A percentile compares a stretch with the other conserved stretches of the same genome.
These are phyloP conservation scores for Parazoanthus swiftii DNA, from an alignment of 92 coral and sea anemone genomes.

Conservation along the genomic window DNA sequence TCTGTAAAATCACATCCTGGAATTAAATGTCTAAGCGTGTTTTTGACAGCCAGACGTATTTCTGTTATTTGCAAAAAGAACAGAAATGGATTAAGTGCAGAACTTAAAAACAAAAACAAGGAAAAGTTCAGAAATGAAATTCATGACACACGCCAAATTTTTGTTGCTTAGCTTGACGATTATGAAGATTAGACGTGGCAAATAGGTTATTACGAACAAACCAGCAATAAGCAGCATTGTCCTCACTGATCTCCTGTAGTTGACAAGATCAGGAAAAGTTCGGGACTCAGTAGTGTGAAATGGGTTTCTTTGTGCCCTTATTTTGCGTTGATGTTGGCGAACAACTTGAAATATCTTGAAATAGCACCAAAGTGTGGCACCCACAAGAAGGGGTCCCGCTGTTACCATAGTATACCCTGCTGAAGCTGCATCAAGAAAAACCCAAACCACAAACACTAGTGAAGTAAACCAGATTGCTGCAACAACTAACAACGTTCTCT, in stretches of 20 bases:
- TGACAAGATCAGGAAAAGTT: neutral
- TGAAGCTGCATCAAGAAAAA: neutral
- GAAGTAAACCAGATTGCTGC: neutral
- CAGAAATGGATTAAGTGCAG: constrained; percentile 21
- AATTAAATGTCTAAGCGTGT: neutral
- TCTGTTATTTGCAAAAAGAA: constrained; percentile 15
- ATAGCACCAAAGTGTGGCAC: neutral
- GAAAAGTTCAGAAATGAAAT: neutral
- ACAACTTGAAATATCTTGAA: constrained; percentile 3
- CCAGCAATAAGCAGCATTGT: neutral
- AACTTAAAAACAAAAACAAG: neutral
- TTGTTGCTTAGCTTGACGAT: neutral
- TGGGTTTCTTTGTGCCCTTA: neutral
- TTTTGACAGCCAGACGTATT: constrained; percentile 23
- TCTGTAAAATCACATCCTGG: neutral
- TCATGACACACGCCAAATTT: neutral
- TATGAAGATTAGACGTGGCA: neutral
- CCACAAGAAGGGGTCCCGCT: neutral
- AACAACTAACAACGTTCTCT: neutral
- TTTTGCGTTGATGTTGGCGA: neutral
- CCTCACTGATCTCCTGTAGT: constrained; percentile 19
- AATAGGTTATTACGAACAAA: neutral
- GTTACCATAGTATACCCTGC: neutral
- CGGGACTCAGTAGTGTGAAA: neutral
- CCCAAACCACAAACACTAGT: neutral